A percentile compares a stretch with the other conserved stretches of the same genome.
Conservation (phyloP, 2,113 vertebrate species). For the Pelecanoides urinatrix region DNA sequence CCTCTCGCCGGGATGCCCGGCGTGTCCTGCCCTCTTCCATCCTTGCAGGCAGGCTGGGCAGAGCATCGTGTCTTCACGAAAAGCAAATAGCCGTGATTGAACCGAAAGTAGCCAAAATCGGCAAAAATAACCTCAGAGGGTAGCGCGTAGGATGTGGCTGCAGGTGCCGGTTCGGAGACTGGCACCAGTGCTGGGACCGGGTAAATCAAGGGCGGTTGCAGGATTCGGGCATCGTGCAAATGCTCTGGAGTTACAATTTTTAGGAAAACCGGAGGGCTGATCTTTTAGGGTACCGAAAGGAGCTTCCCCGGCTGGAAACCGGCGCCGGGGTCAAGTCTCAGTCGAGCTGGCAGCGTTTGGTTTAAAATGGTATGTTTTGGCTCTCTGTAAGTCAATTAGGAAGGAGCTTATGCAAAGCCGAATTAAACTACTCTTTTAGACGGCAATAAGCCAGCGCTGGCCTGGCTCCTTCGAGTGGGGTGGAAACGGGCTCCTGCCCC, state of each 20-base stretch:
- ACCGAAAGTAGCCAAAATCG: background rate
- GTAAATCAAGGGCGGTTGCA: background rate
- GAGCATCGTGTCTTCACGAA: background rate
- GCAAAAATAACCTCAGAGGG: background rate
- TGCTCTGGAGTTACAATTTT: background rate
- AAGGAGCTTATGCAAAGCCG: constrained; percentile 3
- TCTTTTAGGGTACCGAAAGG: background rate
- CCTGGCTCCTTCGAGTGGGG: accelerated
- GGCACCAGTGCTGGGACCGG: background rate
- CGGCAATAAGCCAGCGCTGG: background rate
- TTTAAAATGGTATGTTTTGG: background rate
- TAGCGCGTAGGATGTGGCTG: background rate
- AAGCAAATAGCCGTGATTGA: background rate
- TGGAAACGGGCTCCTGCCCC: background rate
- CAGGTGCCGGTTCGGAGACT: accelerated
- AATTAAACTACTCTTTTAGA: background rate
- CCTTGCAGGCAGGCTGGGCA: background rate
- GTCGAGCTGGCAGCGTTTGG: background rate
- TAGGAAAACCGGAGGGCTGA: background rate
- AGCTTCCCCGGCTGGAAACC: background rate
- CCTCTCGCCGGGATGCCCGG: background rate
- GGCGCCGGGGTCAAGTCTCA: accelerated
- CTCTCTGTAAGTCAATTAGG: background rate
- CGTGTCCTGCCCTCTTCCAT: no score
- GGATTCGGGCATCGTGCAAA: background rate